Base-by-base conservation (phyloP, 2,113 vertebrate genomes). In the Emberiza fucata region DNA sequence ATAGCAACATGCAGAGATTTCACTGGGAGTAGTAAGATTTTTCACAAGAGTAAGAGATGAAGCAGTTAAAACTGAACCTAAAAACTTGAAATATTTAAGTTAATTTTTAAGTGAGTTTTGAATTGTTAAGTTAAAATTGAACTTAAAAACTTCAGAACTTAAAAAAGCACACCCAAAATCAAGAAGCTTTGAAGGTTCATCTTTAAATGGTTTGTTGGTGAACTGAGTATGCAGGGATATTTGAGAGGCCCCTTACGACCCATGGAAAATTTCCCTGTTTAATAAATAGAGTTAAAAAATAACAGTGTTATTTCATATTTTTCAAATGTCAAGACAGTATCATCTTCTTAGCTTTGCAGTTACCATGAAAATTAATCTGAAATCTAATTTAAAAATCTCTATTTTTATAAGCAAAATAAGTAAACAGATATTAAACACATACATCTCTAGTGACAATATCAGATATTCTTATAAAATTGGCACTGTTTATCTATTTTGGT, bases 211-310 rank as follows among this genome's bases (percentile, higher is more conserved):
- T 37, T 45, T 57, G 7, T 42, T 78, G 25, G 11, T 61, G 39
- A 70, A 40, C 3, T 48, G n/a, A 27, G 3, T 50, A 51, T 21
- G 8, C 16, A 78, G 10, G 5, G 16, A 9, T 64, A 77, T 66
- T 44, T 50, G n/a, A 37, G 6, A 7, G 11, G 2, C 1, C 1
- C 22, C 15, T 68, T 64, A 35, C 86, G 4, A 1, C 39, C 17
- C 13, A 12, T 37, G 20, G 35, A 54, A 90, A 80, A 60, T 17
- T 33, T 82, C 18, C 25, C 8, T 51, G 10, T 31, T 80, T 82
- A 72, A 80, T 44, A 60, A 71, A 64, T 31, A 28, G 37, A 47
- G 2, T 29, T 70, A 0, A 61, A 88, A 86, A 86, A 48, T 40
- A 89, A 54, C 7, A 16, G 1, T 14, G 4, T 24, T 63, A 45